phyloP scores from a whole-genome alignment of 2,797 vertebrate genomes.

The Pangasius mekongensis region DNA sequence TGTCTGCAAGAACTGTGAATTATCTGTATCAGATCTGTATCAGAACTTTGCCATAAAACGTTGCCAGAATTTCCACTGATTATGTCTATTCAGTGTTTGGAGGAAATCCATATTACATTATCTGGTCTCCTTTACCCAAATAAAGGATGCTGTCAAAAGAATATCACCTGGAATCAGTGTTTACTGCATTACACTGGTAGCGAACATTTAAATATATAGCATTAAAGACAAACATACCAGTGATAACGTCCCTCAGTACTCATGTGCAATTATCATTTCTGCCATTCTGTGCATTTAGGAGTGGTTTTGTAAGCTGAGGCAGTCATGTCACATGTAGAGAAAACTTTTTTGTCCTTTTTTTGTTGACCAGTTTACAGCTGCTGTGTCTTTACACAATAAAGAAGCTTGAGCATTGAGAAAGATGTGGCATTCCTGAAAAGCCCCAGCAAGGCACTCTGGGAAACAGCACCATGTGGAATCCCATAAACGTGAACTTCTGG shows the following conservation, averaged over 20 bases:
- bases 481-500: constrained; percentile 46
- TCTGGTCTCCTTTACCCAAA: no score
- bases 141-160: background rate
- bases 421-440: constrained; percentile 39
- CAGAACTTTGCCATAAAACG: background rate
- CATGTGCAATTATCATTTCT: background rate
- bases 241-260: background rate
- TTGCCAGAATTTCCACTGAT: background rate
- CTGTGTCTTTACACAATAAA: background rate
- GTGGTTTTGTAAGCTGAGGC: background rate
- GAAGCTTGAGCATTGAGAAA: background rate
- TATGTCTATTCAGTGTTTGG: background rate
- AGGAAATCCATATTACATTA: background rate
- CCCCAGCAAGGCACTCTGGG: constrained; percentile 25
- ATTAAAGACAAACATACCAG: background rate
- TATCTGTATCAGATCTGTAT: background rate
- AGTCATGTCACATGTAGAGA: background rate
- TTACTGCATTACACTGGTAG: background rate
- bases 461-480: constrained; percentile 26
- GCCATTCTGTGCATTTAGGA: background rate
- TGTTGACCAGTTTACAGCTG: constrained; percentile 4
- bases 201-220: background rate
- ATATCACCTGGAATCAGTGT: background rate
- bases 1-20: background rate
- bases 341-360: background rate